Evolutionary conservation across 2,888 invertebrate genomes (phyloP).

Genomic region (Drosophila pseudotalamancana): DNA sequence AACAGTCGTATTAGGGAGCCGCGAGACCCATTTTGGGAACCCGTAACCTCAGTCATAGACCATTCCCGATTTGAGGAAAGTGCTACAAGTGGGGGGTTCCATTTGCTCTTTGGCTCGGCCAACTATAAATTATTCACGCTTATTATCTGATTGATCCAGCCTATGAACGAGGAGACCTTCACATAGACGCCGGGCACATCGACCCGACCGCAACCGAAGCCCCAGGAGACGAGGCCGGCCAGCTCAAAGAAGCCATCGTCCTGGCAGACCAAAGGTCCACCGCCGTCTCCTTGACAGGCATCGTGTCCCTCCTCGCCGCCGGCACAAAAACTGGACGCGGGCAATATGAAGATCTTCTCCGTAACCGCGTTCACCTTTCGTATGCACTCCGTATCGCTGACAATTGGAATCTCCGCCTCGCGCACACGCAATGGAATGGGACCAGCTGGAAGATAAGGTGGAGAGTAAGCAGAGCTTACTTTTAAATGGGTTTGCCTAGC

Average conservation of each 20-base stretch:
- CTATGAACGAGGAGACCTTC: slow-evolving; percentile 96
- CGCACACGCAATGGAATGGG: slow-evolving; percentile 95
- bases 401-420: slow-evolving; percentile 96
- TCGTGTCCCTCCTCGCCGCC: slow-evolving; percentile 97
- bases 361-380: slow-evolving; percentile 97
- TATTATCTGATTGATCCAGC: slow-evolving; percentile 99
- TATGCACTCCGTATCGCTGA: slow-evolving; percentile 96
- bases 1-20: slow-evolving; percentile 59
- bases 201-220: slow-evolving; percentile 95
- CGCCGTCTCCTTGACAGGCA: slow-evolving; percentile 98
- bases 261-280: slow-evolving; percentile 96
- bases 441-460: slow-evolving; percentile 87
- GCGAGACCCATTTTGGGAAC: slow-evolving; percentile 21
- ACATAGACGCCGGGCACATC: slow-evolving; percentile 99
- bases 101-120: slow-evolving; percentile 1
- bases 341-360: slow-evolving; percentile 96
- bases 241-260: slow-evolving; percentile 96
- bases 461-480: background rate
- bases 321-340: slow-evolving; percentile 97
- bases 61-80: slow-evolving; percentile 32
- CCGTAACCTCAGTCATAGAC: slow-evolving; percentile 59
- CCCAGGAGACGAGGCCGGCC: slow-evolving; percentile 97
- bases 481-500: background rate
- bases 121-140: slow-evolving; percentile 94
- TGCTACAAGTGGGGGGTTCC: slow-evolving; percentile 69